A percentile compares a stretch with the other conserved stretches of the same genome.
Conservation (phyloP, 2,113 vertebrate species). For the Meriones unguiculatus region DNA sequence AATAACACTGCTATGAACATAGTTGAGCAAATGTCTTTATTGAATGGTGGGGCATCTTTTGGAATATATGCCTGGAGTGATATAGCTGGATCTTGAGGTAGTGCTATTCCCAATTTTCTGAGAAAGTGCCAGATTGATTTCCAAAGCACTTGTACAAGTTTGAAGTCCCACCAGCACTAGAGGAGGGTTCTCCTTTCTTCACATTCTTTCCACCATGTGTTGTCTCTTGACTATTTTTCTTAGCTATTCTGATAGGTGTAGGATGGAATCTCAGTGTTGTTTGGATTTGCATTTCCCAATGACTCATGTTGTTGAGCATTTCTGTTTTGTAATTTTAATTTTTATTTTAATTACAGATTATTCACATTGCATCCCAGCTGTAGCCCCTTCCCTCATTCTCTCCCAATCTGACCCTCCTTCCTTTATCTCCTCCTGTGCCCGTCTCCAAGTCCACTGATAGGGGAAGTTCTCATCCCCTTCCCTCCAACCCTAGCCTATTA, state of each 20-base stretch:
- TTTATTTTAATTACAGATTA: too few relatives aligned
- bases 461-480: too few relatives aligned
- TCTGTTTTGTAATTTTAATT: too few relatives aligned
- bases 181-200: neutral
- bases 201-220: neutral
- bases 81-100: neutral
- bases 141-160: neutral
- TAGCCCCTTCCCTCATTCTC: too few relatives aligned
- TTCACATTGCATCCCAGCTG: too few relatives aligned
- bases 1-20: neutral
- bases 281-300: neutral
- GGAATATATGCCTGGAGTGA: neutral
- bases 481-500: too few relatives aligned
- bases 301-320: neutral
- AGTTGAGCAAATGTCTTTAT: neutral
- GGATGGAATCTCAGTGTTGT: neutral
- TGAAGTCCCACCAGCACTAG: neutral
- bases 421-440: too few relatives aligned
- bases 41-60: neutral
- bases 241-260: neutral
- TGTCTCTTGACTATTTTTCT: neutral
- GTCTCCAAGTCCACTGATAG: too few relatives aligned
- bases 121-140: neutral
- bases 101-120: neutral
- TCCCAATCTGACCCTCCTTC: too few relatives aligned